Evolutionary conservation across 1,140 invertebrate genomes (phyloP).

Genomic region (Palaemon carinicauda): DNA sequence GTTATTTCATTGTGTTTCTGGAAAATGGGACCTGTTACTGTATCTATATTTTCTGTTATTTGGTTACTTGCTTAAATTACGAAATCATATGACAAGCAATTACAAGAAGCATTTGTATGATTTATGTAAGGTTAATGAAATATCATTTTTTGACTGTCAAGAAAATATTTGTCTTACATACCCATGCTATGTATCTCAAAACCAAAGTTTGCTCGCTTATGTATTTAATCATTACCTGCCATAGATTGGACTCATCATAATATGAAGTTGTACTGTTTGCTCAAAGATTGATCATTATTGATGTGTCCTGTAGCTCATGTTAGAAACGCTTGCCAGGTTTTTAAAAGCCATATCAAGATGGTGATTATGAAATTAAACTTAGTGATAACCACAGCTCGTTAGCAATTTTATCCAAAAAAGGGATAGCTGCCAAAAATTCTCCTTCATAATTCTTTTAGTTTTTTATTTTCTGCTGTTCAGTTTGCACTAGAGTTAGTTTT

Average conservation of each 20-base stretch:
- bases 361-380: neutral
- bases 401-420: too few species aligned
- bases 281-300: neutral
- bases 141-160: neutral
- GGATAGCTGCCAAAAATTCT: too few species aligned
- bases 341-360: neutral
- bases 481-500: too few species aligned
- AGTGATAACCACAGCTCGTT: neutral
- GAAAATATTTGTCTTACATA: neutral
- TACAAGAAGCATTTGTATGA: neutral
- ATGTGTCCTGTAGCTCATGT: neutral
- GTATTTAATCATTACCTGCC: neutral
- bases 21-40: too few species aligned
- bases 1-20: too few species aligned
- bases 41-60: too few species aligned
- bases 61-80: too few species aligned
- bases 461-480: too few species aligned
- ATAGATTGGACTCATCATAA: neutral
- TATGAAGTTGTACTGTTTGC: constrained; percentile 15
- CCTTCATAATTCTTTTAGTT: too few species aligned
- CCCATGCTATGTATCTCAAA: neutral
- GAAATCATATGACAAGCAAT: too few species aligned
- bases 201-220: constrained; percentile 13
- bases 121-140: neutral
- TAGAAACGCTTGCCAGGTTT: neutral